These are phyloP conservation scores for Andricus grossulariae DNA, from an alignment of 1,140 invertebrate species.

Conservation along the genomic window DNA sequence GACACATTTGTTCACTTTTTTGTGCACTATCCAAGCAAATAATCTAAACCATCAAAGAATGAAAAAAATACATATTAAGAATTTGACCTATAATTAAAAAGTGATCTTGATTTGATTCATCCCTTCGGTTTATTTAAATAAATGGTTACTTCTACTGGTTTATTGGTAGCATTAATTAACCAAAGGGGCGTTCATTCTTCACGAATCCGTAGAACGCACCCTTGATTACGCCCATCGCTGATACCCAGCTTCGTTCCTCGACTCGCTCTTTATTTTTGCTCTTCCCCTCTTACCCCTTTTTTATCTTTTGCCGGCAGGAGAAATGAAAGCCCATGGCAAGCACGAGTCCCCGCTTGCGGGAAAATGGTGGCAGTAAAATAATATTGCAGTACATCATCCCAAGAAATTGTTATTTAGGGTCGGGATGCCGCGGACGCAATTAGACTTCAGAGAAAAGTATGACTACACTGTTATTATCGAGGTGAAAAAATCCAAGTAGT, in stretches of 20 bases:
- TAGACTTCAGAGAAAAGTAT: slow-evolving; percentile 14
- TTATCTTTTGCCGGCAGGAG: not conserved
- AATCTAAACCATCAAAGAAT: no score
- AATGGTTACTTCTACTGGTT: not conserved
- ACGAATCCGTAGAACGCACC: not conserved
- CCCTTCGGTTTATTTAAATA: not conserved
- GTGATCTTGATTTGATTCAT: not conserved
- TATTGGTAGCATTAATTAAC: slow-evolving; percentile 13
- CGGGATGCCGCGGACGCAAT: slow-evolving; percentile 1
- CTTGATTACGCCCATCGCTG: not conserved
- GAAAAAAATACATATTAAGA: no score
- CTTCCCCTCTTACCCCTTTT: not conserved
- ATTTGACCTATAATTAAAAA: no score
- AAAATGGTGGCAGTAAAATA: slow-evolving; percentile 28
- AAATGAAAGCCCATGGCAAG: slow-evolving; percentile 20
- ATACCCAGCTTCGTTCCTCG: not conserved
- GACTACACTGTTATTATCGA: not conserved
- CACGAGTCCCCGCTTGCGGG: slow-evolving; percentile 16
- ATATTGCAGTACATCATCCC: slow-evolving; percentile 26
- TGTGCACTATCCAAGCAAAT: no score
- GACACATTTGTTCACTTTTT: no score
- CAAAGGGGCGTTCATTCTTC: not conserved
- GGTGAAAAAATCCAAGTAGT: not conserved
- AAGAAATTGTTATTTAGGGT: slow-evolving; percentile 25
- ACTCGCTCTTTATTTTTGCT: not conserved